Evolutionary conservation across 2,797 vertebrate genomes (phyloP), one percentile per base, ranked within the genome.

Genomic region (Tolypeutes matacus): DNA sequence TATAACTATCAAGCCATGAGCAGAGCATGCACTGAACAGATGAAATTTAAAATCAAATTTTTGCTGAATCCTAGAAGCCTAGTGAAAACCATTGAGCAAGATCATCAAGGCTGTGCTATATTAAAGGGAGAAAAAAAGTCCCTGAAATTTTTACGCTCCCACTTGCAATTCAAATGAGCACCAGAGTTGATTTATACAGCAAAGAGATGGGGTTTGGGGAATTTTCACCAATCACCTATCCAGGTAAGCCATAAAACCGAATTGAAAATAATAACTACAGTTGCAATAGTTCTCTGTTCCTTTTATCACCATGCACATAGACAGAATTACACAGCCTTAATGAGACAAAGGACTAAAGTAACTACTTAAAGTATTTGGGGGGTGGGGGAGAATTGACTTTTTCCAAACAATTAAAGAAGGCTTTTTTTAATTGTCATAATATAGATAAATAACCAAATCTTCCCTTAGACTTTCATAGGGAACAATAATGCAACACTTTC

Each of bases 11-110:
- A 84, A 87, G 39, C 29, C 65, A 72, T 23, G 65, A 93, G 49
- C 23, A 91, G 3, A 95, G 39, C 67, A 80, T 11, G 5, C 6
- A 17, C 29, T 31, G 21, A 81, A 53, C 36, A 58, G 49, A 88
- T 58, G 46, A 93, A 95, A 95, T 77, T 5, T 49, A 29, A 93
- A 96, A 83, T 90, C 64, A 93, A 73, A 64, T 51, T 82, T 94
- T 49, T 78, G 56, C 23, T 70, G 67, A 91, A 73, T 94, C 76
- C 86, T 88, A 18, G 58, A 92, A 92, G 25, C 23, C 65, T 94
- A 53, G 2, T 65, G 72, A 95, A 94, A 88, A 49, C 29, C 34
- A 70, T 29, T 29, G 7, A 90, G 58, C 49, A 91, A 91, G 29
- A 81, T 36, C 53, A 49, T 53, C 85, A 62, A 69, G 27, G 8